These are phyloP conservation scores for Vipera latastei DNA, from an alignment of 2,797 vertebrate species.

Conservation along the genomic window DNA sequence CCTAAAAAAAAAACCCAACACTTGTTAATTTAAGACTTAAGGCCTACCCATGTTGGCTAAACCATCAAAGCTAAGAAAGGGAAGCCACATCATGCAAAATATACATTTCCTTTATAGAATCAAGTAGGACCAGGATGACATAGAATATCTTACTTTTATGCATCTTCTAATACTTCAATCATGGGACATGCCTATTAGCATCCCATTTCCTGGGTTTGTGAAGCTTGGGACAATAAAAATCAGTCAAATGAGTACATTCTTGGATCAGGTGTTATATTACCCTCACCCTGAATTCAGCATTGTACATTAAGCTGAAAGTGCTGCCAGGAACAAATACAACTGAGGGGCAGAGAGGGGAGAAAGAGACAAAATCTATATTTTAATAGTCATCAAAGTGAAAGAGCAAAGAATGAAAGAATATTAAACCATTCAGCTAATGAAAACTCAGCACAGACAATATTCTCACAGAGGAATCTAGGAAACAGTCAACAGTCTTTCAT, in stretches of 20 bases:
- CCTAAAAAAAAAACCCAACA: neutral
- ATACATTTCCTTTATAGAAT: neutral
- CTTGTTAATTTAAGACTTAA: neutral
- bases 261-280: neutral
- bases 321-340: neutral
- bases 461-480: neutral
- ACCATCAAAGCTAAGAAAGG: neutral
- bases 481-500: neutral
- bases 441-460: neutral
- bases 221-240: neutral
- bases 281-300: neutral
- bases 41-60: neutral
- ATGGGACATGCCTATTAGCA: neutral
- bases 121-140: neutral
- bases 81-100: neutral
- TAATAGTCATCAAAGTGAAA: neutral
- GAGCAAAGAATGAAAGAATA: neutral
- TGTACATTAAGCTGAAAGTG: neutral
- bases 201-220: neutral
- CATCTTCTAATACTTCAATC: neutral
- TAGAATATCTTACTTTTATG: neutral
- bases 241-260: neutral
- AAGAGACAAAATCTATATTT: neutral
- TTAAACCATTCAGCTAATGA: neutral
- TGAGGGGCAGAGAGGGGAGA: rapidly evolving